Percentiles rank a stretch among this genome's conserved stretches.
These are phyloP conservation scores for Burhinus oedicnemus DNA, from an alignment of 2,113 vertebrate genomes.

Conservation along the genomic window DNA sequence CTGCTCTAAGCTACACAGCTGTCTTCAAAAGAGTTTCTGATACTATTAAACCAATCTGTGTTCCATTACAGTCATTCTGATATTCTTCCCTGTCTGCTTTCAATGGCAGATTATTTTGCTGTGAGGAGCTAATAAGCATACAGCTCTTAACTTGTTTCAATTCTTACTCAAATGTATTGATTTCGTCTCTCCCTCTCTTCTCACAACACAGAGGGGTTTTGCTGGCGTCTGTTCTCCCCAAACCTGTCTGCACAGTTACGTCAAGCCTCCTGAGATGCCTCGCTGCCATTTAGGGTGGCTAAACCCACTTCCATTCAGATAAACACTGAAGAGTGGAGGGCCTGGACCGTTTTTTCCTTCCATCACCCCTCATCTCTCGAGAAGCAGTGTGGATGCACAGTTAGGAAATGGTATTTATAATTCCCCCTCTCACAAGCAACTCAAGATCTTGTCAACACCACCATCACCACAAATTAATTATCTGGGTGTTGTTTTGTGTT, in stretches of 20 bases:
- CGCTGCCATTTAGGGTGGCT: too few relatives aligned
- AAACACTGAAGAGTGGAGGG: not conserved
- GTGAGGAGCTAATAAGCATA: conserved; percentile 47
- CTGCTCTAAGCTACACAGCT: conserved; percentile 29
- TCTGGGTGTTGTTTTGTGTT: not conserved
- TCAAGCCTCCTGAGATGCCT: not conserved
- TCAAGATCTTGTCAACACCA: not conserved
- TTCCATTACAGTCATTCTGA: not conserved
- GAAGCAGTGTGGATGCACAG: not conserved
- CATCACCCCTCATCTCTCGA: not conserved
- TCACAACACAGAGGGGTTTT: not conserved
- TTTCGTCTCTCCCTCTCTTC: not conserved
- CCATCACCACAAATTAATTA: not conserved
- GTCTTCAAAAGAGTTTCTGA: conserved; percentile 47
- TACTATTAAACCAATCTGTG: conserved; percentile 26
- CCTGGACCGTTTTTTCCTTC: not conserved
- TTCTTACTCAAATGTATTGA: not conserved
- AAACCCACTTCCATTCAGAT: not conserved
- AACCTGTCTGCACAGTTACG: not conserved
- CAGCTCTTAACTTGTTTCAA: conserved; percentile 61
- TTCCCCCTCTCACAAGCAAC: not conserved
- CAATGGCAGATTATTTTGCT: conserved; percentile 42
- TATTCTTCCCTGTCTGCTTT: conserved; percentile 1
- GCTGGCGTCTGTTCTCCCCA: not conserved
- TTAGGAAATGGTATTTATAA: not conserved